These are phyloP conservation scores for Lerema accius DNA, from an alignment of 1,140 invertebrate species.

Conservation along the genomic window DNA sequence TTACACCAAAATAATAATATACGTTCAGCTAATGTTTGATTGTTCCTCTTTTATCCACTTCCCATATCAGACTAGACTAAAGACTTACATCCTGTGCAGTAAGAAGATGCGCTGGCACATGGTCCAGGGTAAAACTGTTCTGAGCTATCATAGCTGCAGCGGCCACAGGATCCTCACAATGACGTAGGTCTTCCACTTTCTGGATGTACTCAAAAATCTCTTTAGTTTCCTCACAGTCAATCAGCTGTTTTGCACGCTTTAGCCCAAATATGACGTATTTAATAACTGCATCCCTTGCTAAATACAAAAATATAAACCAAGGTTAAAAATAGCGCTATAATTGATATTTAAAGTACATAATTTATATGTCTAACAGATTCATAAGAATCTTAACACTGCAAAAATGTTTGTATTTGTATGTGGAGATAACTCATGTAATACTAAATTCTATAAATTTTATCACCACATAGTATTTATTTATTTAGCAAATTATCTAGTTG, in stretches of 20 bases:
- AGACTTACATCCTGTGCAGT: constrained; percentile 84
- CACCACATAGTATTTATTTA: no score
- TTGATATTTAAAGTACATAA: no score
- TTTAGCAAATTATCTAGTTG: no score
- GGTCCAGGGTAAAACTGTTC: constrained; percentile 84
- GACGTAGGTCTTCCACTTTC: constrained; percentile 83
- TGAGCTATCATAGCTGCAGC: constrained; percentile 81
- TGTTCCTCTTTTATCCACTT: no score
- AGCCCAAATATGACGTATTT: constrained; percentile 83
- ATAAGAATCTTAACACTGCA: no score
- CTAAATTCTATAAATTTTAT: no score
- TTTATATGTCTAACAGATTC: neutral
- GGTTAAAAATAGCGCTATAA: no score
- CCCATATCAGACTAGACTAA: no score
- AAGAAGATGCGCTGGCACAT: constrained; percentile 86
- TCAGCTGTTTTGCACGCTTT: constrained; percentile 77
- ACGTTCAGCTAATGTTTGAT: no score
- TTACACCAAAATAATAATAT: no score
- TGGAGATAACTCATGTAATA: no score
- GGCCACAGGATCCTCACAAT: constrained; percentile 82
- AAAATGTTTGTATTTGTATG: no score
- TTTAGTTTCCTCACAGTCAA: constrained; percentile 62
- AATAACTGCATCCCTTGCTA: constrained; percentile 82
- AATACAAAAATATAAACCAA: constrained; percentile 39
- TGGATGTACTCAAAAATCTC: constrained; percentile 84